Percentiles rank a stretch among this genome's conserved stretches.
These are phyloP conservation scores for Bungarus multicinctus DNA, from an alignment of 2,113 vertebrate species.

Conservation along the genomic window DNA sequence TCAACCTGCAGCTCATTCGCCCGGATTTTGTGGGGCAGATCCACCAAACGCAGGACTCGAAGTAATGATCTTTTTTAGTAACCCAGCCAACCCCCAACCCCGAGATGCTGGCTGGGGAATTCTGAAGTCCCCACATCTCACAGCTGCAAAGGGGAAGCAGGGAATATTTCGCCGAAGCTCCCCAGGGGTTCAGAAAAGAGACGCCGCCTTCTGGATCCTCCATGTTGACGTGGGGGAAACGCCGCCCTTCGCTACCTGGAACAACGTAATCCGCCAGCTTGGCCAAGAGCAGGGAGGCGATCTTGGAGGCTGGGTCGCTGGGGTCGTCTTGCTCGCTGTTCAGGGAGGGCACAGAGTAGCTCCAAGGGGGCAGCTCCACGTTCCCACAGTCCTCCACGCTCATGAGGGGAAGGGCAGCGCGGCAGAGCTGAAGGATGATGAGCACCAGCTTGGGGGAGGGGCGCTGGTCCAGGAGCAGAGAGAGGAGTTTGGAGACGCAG, in stretches of 20 bases:
- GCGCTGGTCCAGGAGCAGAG: slow-evolving; percentile 92
- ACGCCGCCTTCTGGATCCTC: not conserved
- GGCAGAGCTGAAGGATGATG: slow-evolving; percentile 94
- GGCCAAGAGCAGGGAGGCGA: slow-evolving; percentile 89
- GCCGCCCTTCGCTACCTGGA: slow-evolving; percentile 76
- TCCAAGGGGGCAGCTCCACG: slow-evolving; percentile 94
- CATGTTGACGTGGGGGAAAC: fast-evolving
- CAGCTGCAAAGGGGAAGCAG: not conserved
- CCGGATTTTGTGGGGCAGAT: not conserved
- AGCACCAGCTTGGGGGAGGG: slow-evolving; percentile 96
- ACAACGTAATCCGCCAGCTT: slow-evolving; percentile 97
- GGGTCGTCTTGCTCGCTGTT: slow-evolving; percentile 92
- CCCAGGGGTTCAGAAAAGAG: not conserved
- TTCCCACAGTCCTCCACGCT: slow-evolving; percentile 97
- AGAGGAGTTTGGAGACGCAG: slow-evolving; percentile 97
- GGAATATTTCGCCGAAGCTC: not conserved
- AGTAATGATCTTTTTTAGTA: not conserved
- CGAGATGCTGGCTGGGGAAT: not conserved
- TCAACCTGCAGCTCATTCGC: no score
- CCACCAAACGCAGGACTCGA: not conserved
- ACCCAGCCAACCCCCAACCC: not conserved
- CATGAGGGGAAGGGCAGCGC: slow-evolving; percentile 94
- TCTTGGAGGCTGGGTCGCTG: slow-evolving; percentile 93
- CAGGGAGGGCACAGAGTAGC: slow-evolving; percentile 89
- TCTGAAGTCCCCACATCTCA: not conserved